phyloP scores from a whole-genome alignment of 2,888 invertebrate genomes.

The Callimorpha dominula region DNA sequence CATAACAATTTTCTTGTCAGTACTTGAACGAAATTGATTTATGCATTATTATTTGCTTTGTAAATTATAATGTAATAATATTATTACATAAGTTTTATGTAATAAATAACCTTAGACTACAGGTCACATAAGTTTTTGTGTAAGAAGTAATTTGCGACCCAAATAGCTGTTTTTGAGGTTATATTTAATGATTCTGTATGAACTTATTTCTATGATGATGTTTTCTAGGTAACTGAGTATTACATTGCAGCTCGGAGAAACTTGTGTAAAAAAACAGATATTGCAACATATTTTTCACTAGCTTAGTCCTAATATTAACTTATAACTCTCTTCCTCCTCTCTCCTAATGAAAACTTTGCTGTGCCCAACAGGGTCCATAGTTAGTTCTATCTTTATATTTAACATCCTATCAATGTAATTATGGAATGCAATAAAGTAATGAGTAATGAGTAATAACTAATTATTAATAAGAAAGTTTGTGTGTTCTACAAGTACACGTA shows the following conservation, averaged over 20 bases:
- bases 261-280: background rate
- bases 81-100: constrained; percentile 38
- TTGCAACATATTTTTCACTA: background rate
- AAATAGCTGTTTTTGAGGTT: constrained; percentile 8
- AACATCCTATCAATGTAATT: too few relatives aligned
- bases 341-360: too few relatives aligned
- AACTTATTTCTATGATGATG: background rate
- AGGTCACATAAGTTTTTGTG: constrained; percentile 33
- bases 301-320: too few relatives aligned
- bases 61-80: constrained; percentile 32
- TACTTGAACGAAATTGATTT: constrained; percentile 39
- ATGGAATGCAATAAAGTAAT: too few relatives aligned
- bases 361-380: too few relatives aligned
- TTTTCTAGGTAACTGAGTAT: background rate
- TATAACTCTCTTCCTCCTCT: too few relatives aligned
- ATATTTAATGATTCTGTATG: constrained; percentile 9
- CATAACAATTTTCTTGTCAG: constrained; percentile 46
- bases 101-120: constrained; percentile 39
- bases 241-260: background rate
- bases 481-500: too few relatives aligned
- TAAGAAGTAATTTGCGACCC: constrained; percentile 34
- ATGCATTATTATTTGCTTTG: constrained; percentile 31
- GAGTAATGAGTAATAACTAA: too few relatives aligned
- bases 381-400: too few relatives aligned
- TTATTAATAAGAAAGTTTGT: too few relatives aligned